These are phyloP conservation scores for Cydia splendana DNA, from an alignment of 1,140 invertebrate species.

Conservation along the genomic window DNA sequence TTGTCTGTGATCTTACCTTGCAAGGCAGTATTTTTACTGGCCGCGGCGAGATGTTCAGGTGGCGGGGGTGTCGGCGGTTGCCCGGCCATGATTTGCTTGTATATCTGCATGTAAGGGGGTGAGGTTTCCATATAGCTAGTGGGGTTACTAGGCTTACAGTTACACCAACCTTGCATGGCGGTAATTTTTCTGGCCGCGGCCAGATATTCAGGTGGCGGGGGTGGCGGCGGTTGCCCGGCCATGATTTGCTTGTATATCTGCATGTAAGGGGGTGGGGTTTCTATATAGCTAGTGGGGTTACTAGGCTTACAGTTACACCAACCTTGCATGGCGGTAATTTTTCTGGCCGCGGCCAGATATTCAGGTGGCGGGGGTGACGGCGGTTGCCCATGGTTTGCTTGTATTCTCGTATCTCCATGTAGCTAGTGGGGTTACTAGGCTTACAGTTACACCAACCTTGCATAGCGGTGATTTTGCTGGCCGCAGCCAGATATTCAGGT, in stretches of 20 bases:
- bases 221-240: slow-evolving; percentile 52
- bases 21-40: slow-evolving; percentile 45
- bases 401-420: background rate
- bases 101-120: too few relatives aligned
- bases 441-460: background rate
- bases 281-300: slow-evolving; percentile 81
- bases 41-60: slow-evolving; percentile 39
- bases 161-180: background rate
- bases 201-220: slow-evolving; percentile 9
- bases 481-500: slow-evolving; percentile 41
- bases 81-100: slow-evolving; percentile 53
- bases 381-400: slow-evolving; percentile 67
- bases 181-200: slow-evolving; percentile 51
- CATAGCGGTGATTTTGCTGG: background rate
- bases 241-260: slow-evolving; percentile 66
- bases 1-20: slow-evolving; percentile 43
- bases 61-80: background rate
- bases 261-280: too few relatives aligned
- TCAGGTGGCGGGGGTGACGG: slow-evolving; percentile 35
- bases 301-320: slow-evolving; percentile 81
- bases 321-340: background rate
- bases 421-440: background rate
- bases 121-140: background rate
- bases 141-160: slow-evolving; percentile 87
- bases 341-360: slow-evolving; percentile 51